Evolutionary conservation across 2,888 invertebrate genomes (phyloP).

Genomic region (Creontiades dilutus): DNA sequence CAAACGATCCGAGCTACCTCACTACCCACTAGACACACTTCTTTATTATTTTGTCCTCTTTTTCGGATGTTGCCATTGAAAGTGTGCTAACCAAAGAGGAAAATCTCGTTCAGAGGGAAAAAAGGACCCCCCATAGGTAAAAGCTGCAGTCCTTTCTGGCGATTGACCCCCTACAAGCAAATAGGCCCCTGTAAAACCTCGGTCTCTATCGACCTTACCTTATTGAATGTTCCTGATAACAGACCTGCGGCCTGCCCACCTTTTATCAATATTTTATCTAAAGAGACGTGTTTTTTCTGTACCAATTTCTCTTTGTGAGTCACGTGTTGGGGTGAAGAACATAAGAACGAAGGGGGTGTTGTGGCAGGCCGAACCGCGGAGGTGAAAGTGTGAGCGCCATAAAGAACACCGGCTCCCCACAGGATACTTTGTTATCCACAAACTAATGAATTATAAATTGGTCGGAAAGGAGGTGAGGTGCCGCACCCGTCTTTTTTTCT

Average conservation of each 20-base stretch:
- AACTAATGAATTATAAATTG: conserved; percentile 68
- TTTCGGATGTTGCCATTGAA: too few relatives aligned
- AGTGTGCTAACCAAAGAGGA: too few relatives aligned
- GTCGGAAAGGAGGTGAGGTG: conserved; percentile 53
- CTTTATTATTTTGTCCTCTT: too few relatives aligned
- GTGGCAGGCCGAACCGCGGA: neutral
- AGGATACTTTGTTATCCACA: conserved; percentile 67
- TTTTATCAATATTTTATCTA: conserved; percentile 56
- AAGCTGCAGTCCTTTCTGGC: neutral
- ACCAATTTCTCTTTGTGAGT: conserved; percentile 28
- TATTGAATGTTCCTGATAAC: conserved; percentile 56
- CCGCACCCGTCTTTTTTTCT: neutral
- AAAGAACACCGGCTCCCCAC: conserved; percentile 56
- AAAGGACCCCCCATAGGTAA: neutral
- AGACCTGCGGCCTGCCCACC: neutral
- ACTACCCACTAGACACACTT: too few relatives aligned
- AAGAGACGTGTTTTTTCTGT: neutral
- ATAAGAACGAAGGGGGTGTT: conserved; percentile 12
- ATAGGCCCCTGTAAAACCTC: neutral
- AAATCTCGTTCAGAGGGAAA: too few relatives aligned
- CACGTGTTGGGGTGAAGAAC: neutral
- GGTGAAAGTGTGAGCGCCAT: conserved; percentile 53
- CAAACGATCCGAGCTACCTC: too few relatives aligned
- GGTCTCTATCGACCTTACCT: conserved; percentile 13
- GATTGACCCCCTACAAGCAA: conserved; percentile 4